Evolutionary conservation across 2,797 vertebrate species (phyloP).

Genomic region (Clarias laeviceps): DNA sequence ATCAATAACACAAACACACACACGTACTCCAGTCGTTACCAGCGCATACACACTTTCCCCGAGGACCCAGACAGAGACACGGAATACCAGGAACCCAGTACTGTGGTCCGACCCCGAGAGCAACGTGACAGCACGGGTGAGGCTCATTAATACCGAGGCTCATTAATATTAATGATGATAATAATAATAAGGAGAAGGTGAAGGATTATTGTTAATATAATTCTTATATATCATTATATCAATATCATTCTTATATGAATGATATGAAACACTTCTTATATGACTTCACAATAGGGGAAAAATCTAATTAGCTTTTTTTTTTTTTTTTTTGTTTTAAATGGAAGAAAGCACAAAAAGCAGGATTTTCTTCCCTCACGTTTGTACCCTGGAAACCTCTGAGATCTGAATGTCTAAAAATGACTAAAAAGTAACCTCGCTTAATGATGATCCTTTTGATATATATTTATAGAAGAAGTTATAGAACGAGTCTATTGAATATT

Average conservation of each 20-base stretch:
- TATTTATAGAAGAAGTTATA: not conserved
- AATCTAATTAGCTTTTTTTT: no score
- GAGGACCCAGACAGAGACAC: slow-evolving; percentile 75
- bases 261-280: no score
- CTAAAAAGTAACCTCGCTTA: no score
- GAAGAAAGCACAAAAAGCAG: no score
- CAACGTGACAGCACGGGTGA: slow-evolving; percentile 78
- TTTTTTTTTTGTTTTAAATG: no score
- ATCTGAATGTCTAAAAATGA: no score
- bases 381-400: no score
- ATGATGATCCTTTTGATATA: not conserved
- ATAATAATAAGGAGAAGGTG: not conserved
- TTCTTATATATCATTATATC: no score
- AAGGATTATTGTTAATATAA: no score
- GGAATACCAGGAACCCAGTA: slow-evolving; percentile 86
- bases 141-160: not conserved
- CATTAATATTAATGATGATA: not conserved
- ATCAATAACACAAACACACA: slow-evolving; percentile 95
- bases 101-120: slow-evolving; percentile 75
- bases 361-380: no score
- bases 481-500: not conserved
- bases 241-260: no score
- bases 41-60: slow-evolving; percentile 82
- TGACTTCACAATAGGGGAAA: no score
- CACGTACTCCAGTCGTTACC: slow-evolving; percentile 85